Evolutionary conservation across 1,140 invertebrate genomes (phyloP).

Genomic region (Doryteuthis pealeii): DNA sequence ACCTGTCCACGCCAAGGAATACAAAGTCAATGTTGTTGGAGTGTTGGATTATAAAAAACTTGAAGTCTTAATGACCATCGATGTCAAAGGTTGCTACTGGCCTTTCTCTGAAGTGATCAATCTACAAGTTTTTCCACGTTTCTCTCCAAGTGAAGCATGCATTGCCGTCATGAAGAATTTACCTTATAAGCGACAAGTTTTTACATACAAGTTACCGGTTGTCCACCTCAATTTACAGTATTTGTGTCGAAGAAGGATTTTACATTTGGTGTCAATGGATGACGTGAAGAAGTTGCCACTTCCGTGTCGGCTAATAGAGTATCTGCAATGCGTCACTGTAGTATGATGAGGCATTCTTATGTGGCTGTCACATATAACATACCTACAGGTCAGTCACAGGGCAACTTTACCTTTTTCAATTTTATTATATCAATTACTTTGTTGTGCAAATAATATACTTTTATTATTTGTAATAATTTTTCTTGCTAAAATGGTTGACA

Average conservation of each 20-base stretch:
- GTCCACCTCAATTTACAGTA: conserved; percentile 33
- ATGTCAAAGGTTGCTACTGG: conserved; percentile 46
- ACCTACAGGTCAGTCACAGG: background rate
- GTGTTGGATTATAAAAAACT: conserved; percentile 32
- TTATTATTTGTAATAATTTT: background rate
- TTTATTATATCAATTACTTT: background rate
- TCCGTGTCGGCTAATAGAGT: conserved; percentile 36
- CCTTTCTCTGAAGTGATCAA: conserved; percentile 48
- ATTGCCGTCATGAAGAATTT: conserved; percentile 44
- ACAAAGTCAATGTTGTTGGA: conserved; percentile 35
- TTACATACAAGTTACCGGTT: conserved; percentile 43
- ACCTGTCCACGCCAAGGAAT: conserved; percentile 39
- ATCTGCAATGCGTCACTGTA: conserved; percentile 20
- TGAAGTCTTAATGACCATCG: conserved; percentile 36
- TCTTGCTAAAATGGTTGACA: background rate
- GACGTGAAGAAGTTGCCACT: conserved; percentile 38
- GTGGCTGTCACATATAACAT: too few relatives aligned
- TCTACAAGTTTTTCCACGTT: conserved; percentile 46
- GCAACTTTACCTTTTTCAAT: background rate
- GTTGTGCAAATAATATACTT: background rate
- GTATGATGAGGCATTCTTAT: background rate
- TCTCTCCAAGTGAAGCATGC: conserved; percentile 41
- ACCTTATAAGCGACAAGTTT: conserved; percentile 40
- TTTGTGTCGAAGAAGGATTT: conserved; percentile 39
- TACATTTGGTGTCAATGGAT: conserved; percentile 36